phyloP scores from a whole-genome alignment of 2,113 vertebrate species.

The Ranitomeya imitator region DNA sequence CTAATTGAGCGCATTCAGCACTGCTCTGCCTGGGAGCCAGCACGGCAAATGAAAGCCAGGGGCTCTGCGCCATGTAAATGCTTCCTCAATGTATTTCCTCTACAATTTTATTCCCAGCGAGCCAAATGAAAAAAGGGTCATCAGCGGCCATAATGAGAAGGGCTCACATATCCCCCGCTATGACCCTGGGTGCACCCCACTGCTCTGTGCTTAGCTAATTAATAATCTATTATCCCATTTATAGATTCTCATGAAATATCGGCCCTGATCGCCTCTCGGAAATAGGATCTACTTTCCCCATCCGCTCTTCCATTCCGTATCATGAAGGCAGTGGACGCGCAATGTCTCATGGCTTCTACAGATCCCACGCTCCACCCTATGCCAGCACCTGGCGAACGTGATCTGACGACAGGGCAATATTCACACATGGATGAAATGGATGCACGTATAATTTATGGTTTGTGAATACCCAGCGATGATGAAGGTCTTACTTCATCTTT shows the following conservation, averaged over 20 bases:
- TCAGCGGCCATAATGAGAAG: not conserved
- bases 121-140: conserved; percentile 20
- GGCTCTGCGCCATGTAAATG: conserved; percentile 22
- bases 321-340: too few relatives aligned
- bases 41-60: conserved; percentile 45
- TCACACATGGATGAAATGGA: too few relatives aligned
- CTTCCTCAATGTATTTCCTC: conserved; percentile 45
- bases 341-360: too few relatives aligned
- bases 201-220: not conserved
- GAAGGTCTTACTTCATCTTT: not conserved
- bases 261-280: not conserved
- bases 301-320: too few relatives aligned
- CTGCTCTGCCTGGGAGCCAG: conserved; percentile 63
- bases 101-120: conserved; percentile 1
- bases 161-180: not conserved
- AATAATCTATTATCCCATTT: not conserved
- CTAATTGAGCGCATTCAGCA: conserved; percentile 75
- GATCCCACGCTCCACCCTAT: too few relatives aligned
- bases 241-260: not conserved
- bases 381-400: too few relatives aligned
- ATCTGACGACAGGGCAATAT: too few relatives aligned
- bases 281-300: not conserved
- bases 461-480: too few relatives aligned
- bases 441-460: too few relatives aligned
- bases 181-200: not conserved